These are phyloP conservation scores for Pyrocephalus nanus DNA, from an alignment of 2,797 vertebrate species.

Conservation along the genomic window DNA sequence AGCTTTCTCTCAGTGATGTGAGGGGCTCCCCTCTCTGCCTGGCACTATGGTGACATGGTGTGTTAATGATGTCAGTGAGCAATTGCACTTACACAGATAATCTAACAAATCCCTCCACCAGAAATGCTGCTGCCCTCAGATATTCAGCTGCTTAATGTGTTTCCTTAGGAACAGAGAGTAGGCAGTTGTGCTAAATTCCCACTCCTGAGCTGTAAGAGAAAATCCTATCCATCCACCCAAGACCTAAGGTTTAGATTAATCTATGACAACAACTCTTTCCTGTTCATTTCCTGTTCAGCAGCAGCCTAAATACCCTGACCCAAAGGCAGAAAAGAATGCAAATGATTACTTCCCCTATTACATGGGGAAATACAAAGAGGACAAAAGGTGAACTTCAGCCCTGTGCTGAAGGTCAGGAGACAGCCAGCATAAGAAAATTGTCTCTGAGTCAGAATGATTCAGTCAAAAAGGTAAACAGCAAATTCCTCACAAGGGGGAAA, in stretches of 20 bases:
- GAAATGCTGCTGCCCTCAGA: not conserved
- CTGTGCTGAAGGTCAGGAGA: not conserved
- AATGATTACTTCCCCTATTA: slow-evolving; percentile 20
- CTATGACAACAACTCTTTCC: slow-evolving; percentile 40
- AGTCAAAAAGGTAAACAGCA: slow-evolving; percentile 40
- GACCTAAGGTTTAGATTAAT: slow-evolving; percentile 18
- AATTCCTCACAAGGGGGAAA: not conserved
- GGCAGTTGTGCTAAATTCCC: not conserved
- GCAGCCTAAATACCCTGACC: not conserved
- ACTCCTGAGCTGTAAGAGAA: not conserved
- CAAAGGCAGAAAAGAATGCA: slow-evolving; percentile 46
- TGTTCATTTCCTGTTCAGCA: slow-evolving; percentile 47
- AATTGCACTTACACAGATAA: not conserved
- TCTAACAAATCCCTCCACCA: not conserved
- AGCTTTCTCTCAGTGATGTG: not conserved
- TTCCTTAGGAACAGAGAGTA: not conserved
- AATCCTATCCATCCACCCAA: not conserved
- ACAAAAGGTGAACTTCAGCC: slow-evolving; percentile 55
- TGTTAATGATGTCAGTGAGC: not conserved
- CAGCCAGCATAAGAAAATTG: not conserved
- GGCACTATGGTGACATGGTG: not conserved
- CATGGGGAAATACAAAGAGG: slow-evolving; percentile 3
- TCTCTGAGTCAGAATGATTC: slow-evolving; percentile 13
- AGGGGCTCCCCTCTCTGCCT: not conserved
- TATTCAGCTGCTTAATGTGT: not conserved